Evolutionary conservation across 2,888 invertebrate species (phyloP), one percentile per base, ranked within the genome.

Genomic region (Sphaerolaimus hirsutus): DNA sequence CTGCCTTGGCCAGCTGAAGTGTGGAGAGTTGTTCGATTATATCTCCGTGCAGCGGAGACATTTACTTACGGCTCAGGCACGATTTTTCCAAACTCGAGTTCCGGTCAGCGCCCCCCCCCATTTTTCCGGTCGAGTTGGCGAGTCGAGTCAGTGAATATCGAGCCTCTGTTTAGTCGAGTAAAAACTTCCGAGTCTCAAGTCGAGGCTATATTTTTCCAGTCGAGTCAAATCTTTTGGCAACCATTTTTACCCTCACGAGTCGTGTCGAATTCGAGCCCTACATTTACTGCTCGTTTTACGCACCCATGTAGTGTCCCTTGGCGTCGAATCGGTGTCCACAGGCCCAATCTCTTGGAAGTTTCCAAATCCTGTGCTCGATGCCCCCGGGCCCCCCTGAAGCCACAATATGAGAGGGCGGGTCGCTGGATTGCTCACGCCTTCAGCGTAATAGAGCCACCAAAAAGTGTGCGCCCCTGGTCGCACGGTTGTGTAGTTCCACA

Each of bases 261-360:
- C n/a, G n/a, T n/a, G n/a, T n/a, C n/a, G n/a, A n/a, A n/a, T n/a
- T n/a, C n/a, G n/a, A n/a, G n/a, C n/a, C n/a, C n/a, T n/a, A n/a
- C n/a, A n/a, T n/a, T 3, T 48, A 3, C 26, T 25, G 36, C 2
- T 45, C 14, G 10, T n/a, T 22, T 7, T 40, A 54, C 69, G 67
- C 56, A 79, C 79, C 81, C 82, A 82, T 23, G 79, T 76, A 50
- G 73, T 70, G 51, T 76, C 72, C 47, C 81, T 72, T n/a, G 72
- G 69, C n/a, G 74, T 69, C 24, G 77, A 66, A 48, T 77, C 65
- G 1, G 73, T 59, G 58, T 78, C 75, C 24, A 78, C 63, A 0
- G 82, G 81, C 1, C 82, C 82, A 24, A 82, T 62, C 59, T 82
- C 81, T 50, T 76, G 75, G 59, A 86, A 83, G 62, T 84, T 84